These are phyloP conservation scores for Magallana nippona DNA, from an alignment of 2,888 invertebrate species.

Conservation along the genomic window DNA sequence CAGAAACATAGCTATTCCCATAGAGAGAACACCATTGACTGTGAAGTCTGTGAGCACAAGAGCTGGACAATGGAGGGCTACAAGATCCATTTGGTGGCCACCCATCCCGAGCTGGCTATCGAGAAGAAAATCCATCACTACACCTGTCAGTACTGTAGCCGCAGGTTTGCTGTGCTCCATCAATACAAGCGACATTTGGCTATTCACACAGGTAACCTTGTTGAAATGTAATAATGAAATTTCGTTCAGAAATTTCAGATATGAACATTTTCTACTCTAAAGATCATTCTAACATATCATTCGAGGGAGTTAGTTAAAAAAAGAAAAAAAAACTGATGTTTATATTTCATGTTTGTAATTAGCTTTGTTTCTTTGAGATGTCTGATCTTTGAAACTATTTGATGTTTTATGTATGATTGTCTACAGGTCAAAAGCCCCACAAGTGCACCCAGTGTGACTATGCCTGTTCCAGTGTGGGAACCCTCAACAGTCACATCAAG, in stretches of 20 bases:
- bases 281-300: no score
- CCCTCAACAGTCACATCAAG: conserved; percentile 40
- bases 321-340: no score
- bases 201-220: conserved; percentile 40
- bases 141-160: conserved; percentile 35
- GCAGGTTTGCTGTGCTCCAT: conserved; percentile 34
- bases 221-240: neutral
- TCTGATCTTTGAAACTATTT: neutral
- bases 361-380: no score
- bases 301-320: no score
- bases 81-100: conserved; percentile 38
- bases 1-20: conserved; percentile 29
- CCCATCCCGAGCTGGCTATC: conserved; percentile 17
- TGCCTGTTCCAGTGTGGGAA: conserved; percentile 32
- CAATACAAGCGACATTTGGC: conserved; percentile 39
- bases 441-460: conserved; percentile 34
- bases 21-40: conserved; percentile 35
- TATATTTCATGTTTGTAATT: no score
- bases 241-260: no score
- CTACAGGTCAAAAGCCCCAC: conserved; percentile 31
- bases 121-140: conserved; percentile 34
- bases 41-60: conserved; percentile 32
- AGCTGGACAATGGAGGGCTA: conserved; percentile 37
- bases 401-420: neutral
- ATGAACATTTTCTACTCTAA: no score